Evolutionary conservation across 2,797 vertebrate species (phyloP), one percentile per base, ranked within the genome.

Genomic region (Poecile montanus): DNA sequence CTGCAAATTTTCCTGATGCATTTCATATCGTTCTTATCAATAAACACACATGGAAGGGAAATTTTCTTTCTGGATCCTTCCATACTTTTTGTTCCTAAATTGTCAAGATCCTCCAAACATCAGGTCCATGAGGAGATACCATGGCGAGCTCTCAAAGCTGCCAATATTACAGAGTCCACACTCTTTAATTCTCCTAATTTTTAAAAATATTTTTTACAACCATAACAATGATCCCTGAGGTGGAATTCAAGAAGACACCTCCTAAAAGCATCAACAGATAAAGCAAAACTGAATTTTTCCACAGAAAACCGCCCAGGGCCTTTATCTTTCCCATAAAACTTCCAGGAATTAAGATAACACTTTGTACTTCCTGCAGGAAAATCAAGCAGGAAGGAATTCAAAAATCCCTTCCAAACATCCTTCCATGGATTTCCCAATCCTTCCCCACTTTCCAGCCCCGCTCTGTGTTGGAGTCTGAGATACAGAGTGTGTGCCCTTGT

Each of bases 81-180:
- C 62, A 67, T 3, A 1, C 3, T 66, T 38, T 42, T 9, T 63
- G 50, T 32, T 80, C 60, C 53, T 66, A 22, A 79, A 38, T 18
- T 32, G 9, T 29, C 66, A 45, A 66, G 38, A 63, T 16, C 19
- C 34, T 58, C 44, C 63, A 74, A 27, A 38, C 27, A 20, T 13
- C 57, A 62, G 22, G 4, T 20, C 78, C 26, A 7, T 1, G 34
- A 89, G 40, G 34, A 89, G 40, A 36, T 50, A 20, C 13, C 48
- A 20, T 0, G 7, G 44, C 10, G 17, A 76, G 6, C 47, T 53
- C 36, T 10, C 9, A 1, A 51, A 78, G 34, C 0, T 65, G 42
- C 12, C 44, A 34, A 3, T 22, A 44, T 7, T 32, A 23, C 20
- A 8, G 3, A 8, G 9, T 9, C 34, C 73, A 60, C 13, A 19